phyloP scores from a whole-genome alignment of 2,888 invertebrate species.

The Cenopis cana region DNA sequence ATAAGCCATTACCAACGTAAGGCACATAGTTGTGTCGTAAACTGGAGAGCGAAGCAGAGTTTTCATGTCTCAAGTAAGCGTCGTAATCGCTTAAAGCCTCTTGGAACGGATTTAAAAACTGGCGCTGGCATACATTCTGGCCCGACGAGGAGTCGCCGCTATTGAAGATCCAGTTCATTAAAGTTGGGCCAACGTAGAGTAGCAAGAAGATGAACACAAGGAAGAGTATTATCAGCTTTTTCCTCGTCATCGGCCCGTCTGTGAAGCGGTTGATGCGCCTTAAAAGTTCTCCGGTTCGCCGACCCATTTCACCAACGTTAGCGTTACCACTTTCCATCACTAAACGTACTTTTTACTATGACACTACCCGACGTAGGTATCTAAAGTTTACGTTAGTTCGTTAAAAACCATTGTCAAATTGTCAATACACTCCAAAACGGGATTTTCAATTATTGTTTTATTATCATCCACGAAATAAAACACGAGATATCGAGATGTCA shows the following conservation, averaged over 20 bases:
- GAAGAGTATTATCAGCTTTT: conserved; percentile 78
- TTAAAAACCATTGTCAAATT: conserved; percentile 36
- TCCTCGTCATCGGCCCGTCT: conserved; percentile 80
- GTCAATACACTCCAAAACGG: conserved; percentile 5
- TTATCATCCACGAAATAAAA: conserved; percentile 33
- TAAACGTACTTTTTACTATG: conserved; percentile 34
- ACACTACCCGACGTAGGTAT: not conserved
- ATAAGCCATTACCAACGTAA: conserved; percentile 90
- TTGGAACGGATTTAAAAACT: conserved; percentile 86
- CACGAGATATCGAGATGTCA: conserved; percentile 33
- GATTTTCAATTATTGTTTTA: conserved; percentile 39
- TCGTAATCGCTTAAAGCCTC: conserved; percentile 87
- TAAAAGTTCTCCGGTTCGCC: conserved; percentile 75
- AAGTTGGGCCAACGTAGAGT: conserved; percentile 87
- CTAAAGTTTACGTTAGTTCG: conserved; percentile 27
- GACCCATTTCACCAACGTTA: conserved; percentile 72
- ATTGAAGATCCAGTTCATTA: conserved; percentile 87
- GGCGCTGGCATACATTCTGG: conserved; percentile 87
- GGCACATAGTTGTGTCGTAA: conserved; percentile 87
- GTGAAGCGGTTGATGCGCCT: conserved; percentile 76
- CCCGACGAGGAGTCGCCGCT: conserved; percentile 73
- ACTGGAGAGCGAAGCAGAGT: conserved; percentile 76
- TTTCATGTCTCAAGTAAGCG: conserved; percentile 86
- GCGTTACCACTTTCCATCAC: conserved; percentile 75
- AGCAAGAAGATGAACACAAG: conserved; percentile 85